phyloP scores from a whole-genome alignment of 2,888 invertebrate genomes.

The Limenitis camilla region DNA sequence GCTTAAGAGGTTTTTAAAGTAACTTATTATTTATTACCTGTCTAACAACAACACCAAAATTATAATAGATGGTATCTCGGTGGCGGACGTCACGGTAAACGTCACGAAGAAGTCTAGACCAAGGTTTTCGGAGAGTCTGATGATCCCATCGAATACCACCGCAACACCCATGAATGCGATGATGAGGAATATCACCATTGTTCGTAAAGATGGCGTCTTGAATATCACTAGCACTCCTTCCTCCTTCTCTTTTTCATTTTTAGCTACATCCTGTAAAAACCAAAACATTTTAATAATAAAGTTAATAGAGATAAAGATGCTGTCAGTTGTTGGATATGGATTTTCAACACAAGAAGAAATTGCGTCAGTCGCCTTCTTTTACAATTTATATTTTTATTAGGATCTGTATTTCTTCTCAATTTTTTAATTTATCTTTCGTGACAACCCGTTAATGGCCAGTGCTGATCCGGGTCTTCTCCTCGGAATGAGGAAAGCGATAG shows the following conservation, averaged over 20 bases:
- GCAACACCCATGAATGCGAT: constrained; percentile 38
- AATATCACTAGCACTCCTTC: constrained; percentile 35
- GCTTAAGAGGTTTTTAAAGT: neutral
- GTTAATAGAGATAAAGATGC: no score
- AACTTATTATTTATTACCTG: constrained; percentile 25
- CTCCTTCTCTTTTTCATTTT: constrained; percentile 31
- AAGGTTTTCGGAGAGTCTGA: constrained; percentile 48
- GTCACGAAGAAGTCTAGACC: constrained; percentile 49
- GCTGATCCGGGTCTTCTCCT: no score
- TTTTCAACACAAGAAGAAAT: no score
- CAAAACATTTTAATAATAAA: no score
- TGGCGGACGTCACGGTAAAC: constrained; percentile 43
- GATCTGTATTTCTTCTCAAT: no score
- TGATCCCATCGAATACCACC: constrained; percentile 43
- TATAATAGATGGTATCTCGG: constrained; percentile 42
- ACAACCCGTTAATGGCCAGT: no score
- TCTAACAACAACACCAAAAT: constrained; percentile 33
- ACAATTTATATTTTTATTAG: no score
- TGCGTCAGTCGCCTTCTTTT: no score
- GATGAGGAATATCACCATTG: constrained; percentile 34
- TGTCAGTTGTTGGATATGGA: no score
- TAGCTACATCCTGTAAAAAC: constrained; percentile 28
- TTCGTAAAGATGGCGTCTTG: constrained; percentile 33
- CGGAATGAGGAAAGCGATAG: no score
- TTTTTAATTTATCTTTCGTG: no score